Evolutionary conservation across 2,888 invertebrate species (phyloP).

Genomic region (Seira ritae): DNA sequence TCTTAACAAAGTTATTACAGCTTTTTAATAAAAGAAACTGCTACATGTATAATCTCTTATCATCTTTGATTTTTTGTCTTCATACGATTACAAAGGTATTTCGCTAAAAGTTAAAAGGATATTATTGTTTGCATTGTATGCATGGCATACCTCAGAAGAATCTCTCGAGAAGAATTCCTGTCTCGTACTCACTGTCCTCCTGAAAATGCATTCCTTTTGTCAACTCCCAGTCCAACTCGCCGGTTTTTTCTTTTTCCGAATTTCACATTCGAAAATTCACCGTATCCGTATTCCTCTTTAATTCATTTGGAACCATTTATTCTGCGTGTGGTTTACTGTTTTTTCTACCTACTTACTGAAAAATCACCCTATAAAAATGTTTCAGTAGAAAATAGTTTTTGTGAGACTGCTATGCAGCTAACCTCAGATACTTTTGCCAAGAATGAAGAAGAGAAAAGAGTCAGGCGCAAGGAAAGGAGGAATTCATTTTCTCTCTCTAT

Average conservation of each 20-base stretch:
- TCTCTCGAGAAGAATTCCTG: too few relatives aligned
- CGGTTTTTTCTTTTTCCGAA: conserved; percentile 1
- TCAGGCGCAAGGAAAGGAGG: background rate
- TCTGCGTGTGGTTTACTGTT: conserved; percentile 1
- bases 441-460: background rate
- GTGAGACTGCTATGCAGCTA: too few relatives aligned
- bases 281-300: background rate
- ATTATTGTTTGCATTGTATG: too few relatives aligned
- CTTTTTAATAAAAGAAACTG: too few relatives aligned
- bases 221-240: background rate
- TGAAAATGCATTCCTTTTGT: background rate
- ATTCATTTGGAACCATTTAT: background rate
- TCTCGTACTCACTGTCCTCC: too few relatives aligned
- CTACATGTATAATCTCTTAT: too few relatives aligned
- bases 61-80: too few relatives aligned
- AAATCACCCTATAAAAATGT: background rate
- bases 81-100: too few relatives aligned
- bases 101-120: too few relatives aligned
- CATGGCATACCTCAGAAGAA: too few relatives aligned
- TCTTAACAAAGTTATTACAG: too few relatives aligned
- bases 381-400: too few relatives aligned
- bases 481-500: background rate
- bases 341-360: background rate
- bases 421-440: background rate
- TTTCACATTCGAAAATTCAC: background rate